Evolutionary conservation across 2,113 vertebrate species (phyloP), one percentile per base, ranked within the genome.

Genomic region (Psilopsiagon aymara): DNA sequence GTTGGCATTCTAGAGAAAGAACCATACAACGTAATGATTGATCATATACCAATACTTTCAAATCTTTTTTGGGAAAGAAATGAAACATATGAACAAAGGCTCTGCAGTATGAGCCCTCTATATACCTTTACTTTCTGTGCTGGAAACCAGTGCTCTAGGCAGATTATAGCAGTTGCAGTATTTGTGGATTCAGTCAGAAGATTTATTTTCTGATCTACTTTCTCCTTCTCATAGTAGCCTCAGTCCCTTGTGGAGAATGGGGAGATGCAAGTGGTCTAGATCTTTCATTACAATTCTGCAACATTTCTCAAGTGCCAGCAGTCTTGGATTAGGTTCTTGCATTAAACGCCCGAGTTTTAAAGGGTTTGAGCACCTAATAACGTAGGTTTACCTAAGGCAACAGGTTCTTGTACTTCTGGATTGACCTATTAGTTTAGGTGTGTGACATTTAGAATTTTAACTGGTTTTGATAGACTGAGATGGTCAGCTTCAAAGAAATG

Each of bases 81-180:
- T 46, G 37, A 86, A 90, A 80, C 10, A 70, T 23, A 55, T 2
- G 6, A 68, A 59, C 12, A 12, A 78, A 78, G 7, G 9, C 6
- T 64, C 27, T 17, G 11, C 8, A 24, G 7, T 49, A 3, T 14
- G 9, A 21, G 17, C 1, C 2, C 8, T 9, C 5, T 64, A 2
- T 4, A 7, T 11, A 47, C 25, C 8, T 71, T 86, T 78, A 43
- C 29, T 52, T 83, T 81, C 12, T 64, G 57, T 31, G 12, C 12
- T 76, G 57, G 16, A 85, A 75, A 89, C 1, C 46, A 55, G 7
- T 46, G 15, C 4, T 49, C 9, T 71, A 62, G 28, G 15, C 3
- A 78, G 33, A 78, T 51, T 55, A 27, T 60, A 49, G 43, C 11
- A 29, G 11, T 18, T 41, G 10, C 9, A 33, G 2, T 19, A 80